Conservation (phyloP, 2,113 vertebrate species). For the Recurvirostra avosetta region DNA sequence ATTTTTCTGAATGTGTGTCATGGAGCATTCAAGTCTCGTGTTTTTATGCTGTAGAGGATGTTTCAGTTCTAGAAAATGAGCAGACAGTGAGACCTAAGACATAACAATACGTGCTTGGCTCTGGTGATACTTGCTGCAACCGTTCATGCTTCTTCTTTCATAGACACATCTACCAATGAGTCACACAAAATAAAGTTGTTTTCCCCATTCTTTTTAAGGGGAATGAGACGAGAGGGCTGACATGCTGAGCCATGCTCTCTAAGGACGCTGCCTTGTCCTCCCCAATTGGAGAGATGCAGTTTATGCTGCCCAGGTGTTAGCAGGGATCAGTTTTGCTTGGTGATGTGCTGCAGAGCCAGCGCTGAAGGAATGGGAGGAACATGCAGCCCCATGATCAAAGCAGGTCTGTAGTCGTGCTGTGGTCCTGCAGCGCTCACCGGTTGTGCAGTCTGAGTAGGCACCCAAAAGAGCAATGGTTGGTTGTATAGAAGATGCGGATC, state of each 20-base stretch:
- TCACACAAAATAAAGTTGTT: background rate
- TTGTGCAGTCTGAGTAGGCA: background rate
- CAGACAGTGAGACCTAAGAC: background rate
- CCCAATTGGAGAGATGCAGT: background rate
- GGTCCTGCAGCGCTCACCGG: background rate
- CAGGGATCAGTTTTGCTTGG: background rate
- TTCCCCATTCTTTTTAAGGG: background rate
- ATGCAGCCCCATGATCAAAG: fast-evolving
- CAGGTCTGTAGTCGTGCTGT: background rate
- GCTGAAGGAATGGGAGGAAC: background rate
- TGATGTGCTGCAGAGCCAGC: background rate
- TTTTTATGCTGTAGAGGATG: background rate
- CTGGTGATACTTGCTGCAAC: background rate
- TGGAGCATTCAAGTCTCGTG: background rate
- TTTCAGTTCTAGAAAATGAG: slow-evolving; percentile 5
- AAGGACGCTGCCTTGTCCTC: background rate
- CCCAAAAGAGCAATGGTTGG: background rate
- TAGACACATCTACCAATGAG: background rate
- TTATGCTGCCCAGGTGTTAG: background rate
- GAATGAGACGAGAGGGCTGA: background rate
- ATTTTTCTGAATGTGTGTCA: background rate
- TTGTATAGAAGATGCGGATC: background rate
- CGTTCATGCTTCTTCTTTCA: background rate
- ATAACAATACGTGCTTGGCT: background rate
- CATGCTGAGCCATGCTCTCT: background rate